Percentiles rank a stretch among this genome's conserved stretches.
Conservation (phyloP, 2,797 vertebrate species). For the Mycteria americana region DNA sequence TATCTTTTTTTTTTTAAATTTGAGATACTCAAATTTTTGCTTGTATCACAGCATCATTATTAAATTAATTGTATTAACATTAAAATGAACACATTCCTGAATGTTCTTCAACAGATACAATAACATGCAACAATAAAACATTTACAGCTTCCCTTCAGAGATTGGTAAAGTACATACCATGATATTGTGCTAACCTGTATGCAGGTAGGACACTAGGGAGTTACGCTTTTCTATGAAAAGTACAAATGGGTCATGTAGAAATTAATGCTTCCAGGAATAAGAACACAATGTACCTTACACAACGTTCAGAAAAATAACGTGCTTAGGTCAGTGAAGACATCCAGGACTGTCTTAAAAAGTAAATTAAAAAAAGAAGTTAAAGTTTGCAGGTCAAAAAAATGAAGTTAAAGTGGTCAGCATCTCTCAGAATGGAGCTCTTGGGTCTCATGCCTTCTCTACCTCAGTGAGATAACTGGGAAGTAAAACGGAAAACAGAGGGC, state of each 20-base stretch:
- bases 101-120: background rate
- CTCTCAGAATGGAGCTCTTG: background rate
- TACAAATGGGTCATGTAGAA: background rate
- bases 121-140: background rate
- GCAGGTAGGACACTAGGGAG: background rate
- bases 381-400: background rate
- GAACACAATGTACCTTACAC: background rate
- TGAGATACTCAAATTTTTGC: background rate
- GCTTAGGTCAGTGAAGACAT: background rate
- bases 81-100: background rate
- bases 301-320: background rate
- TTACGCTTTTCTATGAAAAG: background rate
- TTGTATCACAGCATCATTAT: background rate
- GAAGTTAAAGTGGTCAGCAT: background rate
- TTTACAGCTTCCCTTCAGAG: background rate
- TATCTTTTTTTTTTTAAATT: background rate
- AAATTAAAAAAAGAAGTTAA: background rate
- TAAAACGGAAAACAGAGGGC: background rate
- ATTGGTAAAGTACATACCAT: background rate
- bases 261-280: background rate
- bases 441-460: background rate
- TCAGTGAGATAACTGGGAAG: conserved; percentile 1
- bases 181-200: background rate
- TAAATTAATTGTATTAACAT: background rate
- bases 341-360: background rate